A percentile compares a stretch with the other conserved stretches of the same genome.
Conservation (phyloP, 2,113 vertebrate genomes). For the Heterotis niloticus region DNA sequence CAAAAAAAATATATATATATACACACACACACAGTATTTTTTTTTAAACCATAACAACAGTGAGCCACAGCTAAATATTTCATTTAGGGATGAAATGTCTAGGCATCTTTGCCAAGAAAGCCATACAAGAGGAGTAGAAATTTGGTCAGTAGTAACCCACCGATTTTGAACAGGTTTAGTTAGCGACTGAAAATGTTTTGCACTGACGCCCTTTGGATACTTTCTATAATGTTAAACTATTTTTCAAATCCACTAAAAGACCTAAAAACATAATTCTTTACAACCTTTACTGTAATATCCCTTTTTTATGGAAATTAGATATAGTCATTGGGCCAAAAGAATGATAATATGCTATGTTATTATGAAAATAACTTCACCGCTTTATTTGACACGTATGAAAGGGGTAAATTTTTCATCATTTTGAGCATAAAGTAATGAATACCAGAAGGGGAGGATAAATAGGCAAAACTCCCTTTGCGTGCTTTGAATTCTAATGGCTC, state of each 20-base stretch:
- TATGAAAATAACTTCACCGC: conserved; percentile 53
- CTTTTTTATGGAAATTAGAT: conserved; percentile 48
- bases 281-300: conserved; percentile 45
- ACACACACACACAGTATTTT: too few species aligned
- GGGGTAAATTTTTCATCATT: conserved; percentile 63
- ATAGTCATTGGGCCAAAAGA: conserved; percentile 46
- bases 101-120: too few species aligned
- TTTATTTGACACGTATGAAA: conserved; percentile 58
- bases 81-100: too few species aligned
- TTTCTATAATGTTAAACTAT: conserved; percentile 18
- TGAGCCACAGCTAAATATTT: too few species aligned
- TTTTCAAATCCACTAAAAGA: conserved; percentile 19
- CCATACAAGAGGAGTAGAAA: neutral
- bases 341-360: conserved; percentile 47
- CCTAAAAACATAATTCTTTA: conserved; percentile 45
- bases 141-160: neutral
- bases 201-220: neutral
- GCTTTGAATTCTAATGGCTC: conserved; percentile 51
- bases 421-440: conserved; percentile 56
- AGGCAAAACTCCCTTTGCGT: conserved; percentile 44
- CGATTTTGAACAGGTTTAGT: neutral
- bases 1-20: too few species aligned
- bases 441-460: conserved; percentile 54
- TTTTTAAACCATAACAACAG: too few species aligned
- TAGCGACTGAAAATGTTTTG: neutral